A percentile compares a stretch with the other conserved stretches of the same genome.
phyloP scores from a whole-genome alignment of 2,113 vertebrate genomes.

The Pluvianellus socialis region DNA sequence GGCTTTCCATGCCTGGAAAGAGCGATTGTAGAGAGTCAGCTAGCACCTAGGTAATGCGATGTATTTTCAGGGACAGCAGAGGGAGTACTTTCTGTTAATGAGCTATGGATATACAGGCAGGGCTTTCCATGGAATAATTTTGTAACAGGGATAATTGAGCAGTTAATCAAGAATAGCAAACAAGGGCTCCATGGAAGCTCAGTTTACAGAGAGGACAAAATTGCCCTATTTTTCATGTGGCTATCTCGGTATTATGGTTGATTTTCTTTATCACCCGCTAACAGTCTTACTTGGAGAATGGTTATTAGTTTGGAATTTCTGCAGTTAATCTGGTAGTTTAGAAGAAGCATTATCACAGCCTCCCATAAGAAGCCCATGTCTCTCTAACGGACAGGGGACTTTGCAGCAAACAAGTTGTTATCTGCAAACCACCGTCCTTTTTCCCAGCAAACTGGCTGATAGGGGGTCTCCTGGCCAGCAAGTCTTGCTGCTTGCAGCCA shows the following conservation, averaged over 20 bases:
- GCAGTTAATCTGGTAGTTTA: constrained; percentile 42
- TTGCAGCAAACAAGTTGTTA: background rate
- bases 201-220: constrained; percentile 56
- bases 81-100: constrained; percentile 21
- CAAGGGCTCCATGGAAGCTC: constrained; percentile 49
- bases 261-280: constrained; percentile 56
- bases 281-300: constrained; percentile 29
- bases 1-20: background rate
- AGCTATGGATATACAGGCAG: constrained; percentile 16
- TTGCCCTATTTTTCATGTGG: constrained; percentile 66
- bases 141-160: constrained; percentile 57
- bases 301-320: constrained; percentile 57
- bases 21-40: background rate
- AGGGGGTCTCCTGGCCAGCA: background rate
- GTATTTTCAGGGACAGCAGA: constrained; percentile 5
- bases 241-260: constrained; percentile 49
- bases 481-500: background rate
- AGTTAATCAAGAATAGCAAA: constrained; percentile 68
- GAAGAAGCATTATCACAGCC: constrained; percentile 7
- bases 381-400: background rate
- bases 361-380: background rate
- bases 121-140: constrained; percentile 35
- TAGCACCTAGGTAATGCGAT: background rate
- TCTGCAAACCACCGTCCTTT: background rate
- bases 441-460: background rate